Conservation (phyloP, 1,140 invertebrate genomes). For the Thaumatotibia leucotreta region DNA sequence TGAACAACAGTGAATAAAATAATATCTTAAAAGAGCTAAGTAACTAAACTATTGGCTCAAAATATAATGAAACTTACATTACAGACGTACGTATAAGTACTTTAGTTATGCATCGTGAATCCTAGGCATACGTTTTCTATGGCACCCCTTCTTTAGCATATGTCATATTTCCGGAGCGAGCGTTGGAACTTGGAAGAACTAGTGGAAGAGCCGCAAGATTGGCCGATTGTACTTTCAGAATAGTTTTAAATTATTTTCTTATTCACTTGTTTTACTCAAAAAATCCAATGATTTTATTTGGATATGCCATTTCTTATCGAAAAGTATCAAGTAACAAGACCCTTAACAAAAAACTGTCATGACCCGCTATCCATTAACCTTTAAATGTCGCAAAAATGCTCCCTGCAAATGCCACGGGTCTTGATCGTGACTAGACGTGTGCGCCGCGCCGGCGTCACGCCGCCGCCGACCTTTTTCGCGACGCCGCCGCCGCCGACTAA, state of each 20-base stretch:
- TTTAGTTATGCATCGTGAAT: too few species aligned
- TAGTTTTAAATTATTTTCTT: background rate
- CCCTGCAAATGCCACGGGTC: slow-evolving; percentile 21
- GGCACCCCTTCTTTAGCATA: too few species aligned
- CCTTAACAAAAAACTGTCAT: slow-evolving; percentile 20
- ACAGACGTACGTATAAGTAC: too few species aligned
- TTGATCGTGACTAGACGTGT: too few species aligned
- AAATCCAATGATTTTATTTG: background rate
- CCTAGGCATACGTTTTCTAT: background rate
- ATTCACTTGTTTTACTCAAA: background rate
- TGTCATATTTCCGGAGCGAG: background rate
- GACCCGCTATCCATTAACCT: slow-evolving; percentile 21
- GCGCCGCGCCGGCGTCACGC: too few species aligned
- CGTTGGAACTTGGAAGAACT: background rate
- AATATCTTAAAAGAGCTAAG: too few species aligned
- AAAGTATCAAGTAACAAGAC: background rate
- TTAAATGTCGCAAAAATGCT: slow-evolving; percentile 27
- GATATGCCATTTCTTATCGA: background rate
- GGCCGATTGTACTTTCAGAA: background rate
- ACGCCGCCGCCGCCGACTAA: too few species aligned
- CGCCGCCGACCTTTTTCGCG: too few species aligned
- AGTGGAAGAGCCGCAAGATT: background rate
- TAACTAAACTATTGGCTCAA: too few species aligned
- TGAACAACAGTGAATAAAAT: too few species aligned
- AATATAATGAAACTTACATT: too few species aligned